Evolutionary conservation across 2,113 vertebrate genomes (phyloP).

Genomic region (cattle (Bos taurus)): ARS-UCD2.0 NC_037348.1:57648501-57649000

Average conservation of each 20-base stretch:
- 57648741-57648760: rapidly evolving
- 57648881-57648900: not conserved
- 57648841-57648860: not conserved
- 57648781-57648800: not conserved
- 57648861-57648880: not conserved
- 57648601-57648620: not conserved
- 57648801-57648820: not conserved
- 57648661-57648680: not conserved
- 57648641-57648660: not conserved
- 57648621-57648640: not conserved
- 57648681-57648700: not conserved
- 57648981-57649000: not conserved
- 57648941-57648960: not conserved
- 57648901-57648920: not conserved
- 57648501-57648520: not conserved
- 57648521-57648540: not conserved
- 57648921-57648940: not conserved
- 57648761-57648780: not conserved
- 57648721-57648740: rapidly evolving
- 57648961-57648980: not conserved
- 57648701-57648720: not conserved
- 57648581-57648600: not conserved
- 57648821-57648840: not conserved
- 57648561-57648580: not conserved
- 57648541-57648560: not conserved